Evolutionary conservation across 1,140 invertebrate genomes (phyloP).

Genomic region (Neoseiulus cucumeris): DNA sequence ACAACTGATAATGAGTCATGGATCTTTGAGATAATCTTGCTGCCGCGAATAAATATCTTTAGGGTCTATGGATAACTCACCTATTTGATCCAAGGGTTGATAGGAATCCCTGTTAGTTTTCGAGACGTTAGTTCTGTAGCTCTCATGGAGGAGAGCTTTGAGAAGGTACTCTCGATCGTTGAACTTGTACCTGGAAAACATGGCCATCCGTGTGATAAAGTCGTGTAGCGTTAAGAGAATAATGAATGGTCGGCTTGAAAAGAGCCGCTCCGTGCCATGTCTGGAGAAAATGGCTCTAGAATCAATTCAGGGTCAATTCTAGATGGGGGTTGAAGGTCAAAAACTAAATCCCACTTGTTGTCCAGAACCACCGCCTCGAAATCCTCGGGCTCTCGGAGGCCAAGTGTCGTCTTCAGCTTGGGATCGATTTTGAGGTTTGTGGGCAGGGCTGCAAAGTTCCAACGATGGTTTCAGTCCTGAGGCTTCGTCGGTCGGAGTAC

Average conservation of each 20-base stretch:
- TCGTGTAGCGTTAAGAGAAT: no score
- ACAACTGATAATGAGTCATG: not conserved
- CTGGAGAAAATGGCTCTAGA: no score
- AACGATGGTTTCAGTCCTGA: not conserved
- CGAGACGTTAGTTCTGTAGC: not conserved
- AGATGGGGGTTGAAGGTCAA: no score
- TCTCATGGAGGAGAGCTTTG: constrained; percentile 1
- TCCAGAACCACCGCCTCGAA: not conserved
- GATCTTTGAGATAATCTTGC: not conserved
- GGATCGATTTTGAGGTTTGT: not conserved
- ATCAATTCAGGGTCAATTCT: no score
- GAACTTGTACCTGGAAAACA: not conserved
- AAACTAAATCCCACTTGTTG: not conserved
- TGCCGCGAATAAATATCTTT: not conserved
- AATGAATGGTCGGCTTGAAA: no score
- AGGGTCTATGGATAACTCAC: not conserved
- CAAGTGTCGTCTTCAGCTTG: not conserved
- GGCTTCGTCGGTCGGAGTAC: not conserved
- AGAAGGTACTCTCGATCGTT: not conserved
- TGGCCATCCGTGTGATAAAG: no score
- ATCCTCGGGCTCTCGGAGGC: not conserved
- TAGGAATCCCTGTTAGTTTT: not conserved
- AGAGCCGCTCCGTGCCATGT: no score
- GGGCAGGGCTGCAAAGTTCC: not conserved
- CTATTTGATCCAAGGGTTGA: not conserved